Evolutionary conservation across 1,140 invertebrate species (phyloP), one percentile per base, ranked within the genome.

Genomic region (Trachymyrmex septentrionalis): DNA sequence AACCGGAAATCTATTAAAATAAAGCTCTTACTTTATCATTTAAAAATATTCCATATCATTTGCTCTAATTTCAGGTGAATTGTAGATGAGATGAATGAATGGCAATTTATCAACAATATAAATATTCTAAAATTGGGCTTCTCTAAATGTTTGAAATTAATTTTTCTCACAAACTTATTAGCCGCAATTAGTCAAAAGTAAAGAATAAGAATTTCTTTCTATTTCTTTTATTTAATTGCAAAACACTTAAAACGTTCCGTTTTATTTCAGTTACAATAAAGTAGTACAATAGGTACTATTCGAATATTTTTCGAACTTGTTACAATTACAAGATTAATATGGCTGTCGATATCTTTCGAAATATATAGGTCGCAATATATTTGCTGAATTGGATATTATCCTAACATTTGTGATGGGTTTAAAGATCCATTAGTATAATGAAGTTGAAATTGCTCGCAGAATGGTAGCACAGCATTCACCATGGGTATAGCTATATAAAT

Each of bases 371-470:
- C 14, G 38, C 27, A 24, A 67, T 53, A 24, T 57, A 57, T 81
- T 81, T 71, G 30, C 21, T 24, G 16, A 81, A 57, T 3, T 76
- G 21, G 38, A 16, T 30, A 30, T 44, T 57, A 81, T 59, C 21
- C 6, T 14, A 59, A 57, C 16, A 12, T 71, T 71, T 44, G n/a
- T 16, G 34, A 1, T 71, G 9, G 34, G 30, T 55, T 64, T 21
- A 57, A 71, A 57, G 50, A 59, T 48, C 66, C 64, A 57, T 81
- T 81, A 81, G 48, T 57, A 81, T 81, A 81, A 81, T 57, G 34
- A 81, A 81, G 66, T 71, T 81, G 50, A 55, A 69, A 69, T 57
- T 38, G 16, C 44, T 38, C 12, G 76, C 30, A 14, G 14, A 14
- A 53, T 38, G 3, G 50, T 59, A 21, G 55, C 50, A 34, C 24